phyloP scores from a whole-genome alignment of 2,888 invertebrate species.

The Antheraea assamensis region DNA sequence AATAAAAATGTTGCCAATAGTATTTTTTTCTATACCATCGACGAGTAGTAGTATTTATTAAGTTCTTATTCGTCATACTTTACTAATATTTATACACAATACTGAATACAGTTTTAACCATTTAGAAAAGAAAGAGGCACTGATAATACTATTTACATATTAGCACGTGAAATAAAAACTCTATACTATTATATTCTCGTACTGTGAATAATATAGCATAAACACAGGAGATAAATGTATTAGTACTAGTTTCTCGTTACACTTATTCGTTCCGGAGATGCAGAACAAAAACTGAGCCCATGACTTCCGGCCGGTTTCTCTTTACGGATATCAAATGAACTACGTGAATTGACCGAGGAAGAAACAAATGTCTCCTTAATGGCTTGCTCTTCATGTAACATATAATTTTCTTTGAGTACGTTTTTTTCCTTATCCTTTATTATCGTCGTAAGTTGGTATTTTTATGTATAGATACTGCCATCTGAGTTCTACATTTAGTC shows the following conservation, averaged over 20 bases:
- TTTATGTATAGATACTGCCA: too few relatives aligned
- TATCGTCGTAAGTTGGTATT: background rate
- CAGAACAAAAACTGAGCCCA: background rate
- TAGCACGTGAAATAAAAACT: too few relatives aligned
- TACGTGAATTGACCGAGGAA: background rate
- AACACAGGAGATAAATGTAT: background rate
- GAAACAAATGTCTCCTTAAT: background rate
- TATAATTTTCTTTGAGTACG: background rate
- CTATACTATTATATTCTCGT: background rate
- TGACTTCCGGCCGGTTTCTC: background rate
- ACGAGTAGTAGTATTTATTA: too few relatives aligned
- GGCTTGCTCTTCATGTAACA: background rate
- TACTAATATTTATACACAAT: too few relatives aligned
- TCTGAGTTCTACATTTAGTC: background rate
- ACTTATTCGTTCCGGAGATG: background rate
- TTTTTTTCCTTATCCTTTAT: background rate
- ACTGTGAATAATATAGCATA: background rate
- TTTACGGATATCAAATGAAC: slow-evolving; percentile 6
- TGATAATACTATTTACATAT: too few relatives aligned
- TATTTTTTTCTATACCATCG: too few relatives aligned
- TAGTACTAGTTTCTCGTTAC: background rate
- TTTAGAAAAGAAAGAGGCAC: too few relatives aligned
- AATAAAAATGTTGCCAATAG: too few relatives aligned
- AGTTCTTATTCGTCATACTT: too few relatives aligned
- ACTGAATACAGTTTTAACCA: too few relatives aligned